Evolutionary conservation across 2,797 vertebrate species (phyloP), one percentile per base, ranked within the genome.

Genomic region (Sebastes wilsoni): DNA sequence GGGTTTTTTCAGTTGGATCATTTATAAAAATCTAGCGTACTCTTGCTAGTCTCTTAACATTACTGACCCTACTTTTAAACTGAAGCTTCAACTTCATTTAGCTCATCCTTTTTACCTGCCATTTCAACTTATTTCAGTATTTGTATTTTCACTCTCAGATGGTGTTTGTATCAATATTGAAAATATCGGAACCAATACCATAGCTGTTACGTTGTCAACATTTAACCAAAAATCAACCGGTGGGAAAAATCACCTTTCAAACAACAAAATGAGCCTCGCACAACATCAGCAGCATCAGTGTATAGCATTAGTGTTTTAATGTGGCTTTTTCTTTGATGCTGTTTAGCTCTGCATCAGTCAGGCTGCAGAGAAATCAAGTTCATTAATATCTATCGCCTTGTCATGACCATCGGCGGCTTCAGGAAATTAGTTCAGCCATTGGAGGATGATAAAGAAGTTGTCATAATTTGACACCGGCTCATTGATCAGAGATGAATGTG

Each of bases 401-500:
- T 81, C 54, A 32, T n/a, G 60, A 71, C 73, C 52, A 27, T 80
- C 72, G 22, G 23, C 23, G 10, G 46, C 62, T 34, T 84, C 80
- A 83, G 86, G 65, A 88, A 90, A 81, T 79, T 18, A 86, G 71
- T 75, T 78, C 22, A 80, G 34, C 74, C 58, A 77, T 1, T 65
- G 72, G 22, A 72, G 22, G 66, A 77, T 38, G 59, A 88, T 83
- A 65, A 84, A 84, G 65, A 61, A 60, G 70, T 72, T 22, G 38
- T 68, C 70, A 76, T 75, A 56, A 82, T 81, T 81, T 71, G 79
- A 82, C 81, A 86, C 6, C 2, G 2, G 54, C 72, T 78, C 66
- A 89, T 81, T 82, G 89, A 93, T 88, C 77, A 83, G 25, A 80
- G 81, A 83, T 79, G 70, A 85, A 87, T 79, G 67, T 73, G 59